Evolutionary conservation across 2,113 vertebrate species (phyloP).

Genomic region (Rhinoptilus africanus): DNA sequence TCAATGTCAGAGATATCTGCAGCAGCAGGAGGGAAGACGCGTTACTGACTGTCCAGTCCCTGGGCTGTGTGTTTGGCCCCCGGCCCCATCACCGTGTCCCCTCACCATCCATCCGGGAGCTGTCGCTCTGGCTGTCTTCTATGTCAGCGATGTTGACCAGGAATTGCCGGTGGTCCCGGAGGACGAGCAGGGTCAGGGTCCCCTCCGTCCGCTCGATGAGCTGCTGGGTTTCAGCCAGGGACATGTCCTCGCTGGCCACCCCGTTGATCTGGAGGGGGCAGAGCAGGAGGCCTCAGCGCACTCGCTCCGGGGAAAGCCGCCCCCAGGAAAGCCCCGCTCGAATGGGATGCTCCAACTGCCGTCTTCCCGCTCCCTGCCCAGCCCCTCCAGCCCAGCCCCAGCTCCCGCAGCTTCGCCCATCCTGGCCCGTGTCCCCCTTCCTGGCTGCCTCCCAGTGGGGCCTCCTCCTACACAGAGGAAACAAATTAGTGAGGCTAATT

Average conservation of each 20-base stretch:
- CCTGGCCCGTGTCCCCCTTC: not conserved
- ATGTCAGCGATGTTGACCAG: conserved; percentile 88
- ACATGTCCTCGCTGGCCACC: conserved; percentile 89
- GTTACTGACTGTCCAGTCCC: not conserved
- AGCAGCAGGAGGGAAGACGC: not conserved
- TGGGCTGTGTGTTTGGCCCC: not conserved
- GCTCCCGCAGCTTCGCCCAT: not conserved
- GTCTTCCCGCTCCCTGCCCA: not conserved
- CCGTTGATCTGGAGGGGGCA: conserved; percentile 85
- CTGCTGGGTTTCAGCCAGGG: conserved; percentile 88
- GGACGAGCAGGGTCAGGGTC: conserved; percentile 84
- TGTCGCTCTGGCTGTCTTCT: conserved; percentile 83
- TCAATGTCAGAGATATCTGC: conserved; percentile 90
- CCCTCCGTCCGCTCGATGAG: conserved; percentile 90
- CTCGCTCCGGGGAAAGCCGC: not conserved
- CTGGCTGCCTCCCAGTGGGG: not conserved
- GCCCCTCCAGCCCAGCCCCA: not conserved
- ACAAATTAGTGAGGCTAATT: not conserved
- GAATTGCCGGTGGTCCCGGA: conserved; percentile 86
- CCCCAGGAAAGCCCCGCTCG: not conserved
- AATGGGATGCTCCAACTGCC: not conserved
- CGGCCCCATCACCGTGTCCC: fast-evolving
- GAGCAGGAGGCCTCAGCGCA: not conserved
- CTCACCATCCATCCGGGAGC: conserved; percentile 89
- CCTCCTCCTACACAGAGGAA: not conserved